These are phyloP conservation scores for Babyrousa celebensis DNA, from an alignment of 2,797 vertebrate species.

Conservation along the genomic window DNA sequence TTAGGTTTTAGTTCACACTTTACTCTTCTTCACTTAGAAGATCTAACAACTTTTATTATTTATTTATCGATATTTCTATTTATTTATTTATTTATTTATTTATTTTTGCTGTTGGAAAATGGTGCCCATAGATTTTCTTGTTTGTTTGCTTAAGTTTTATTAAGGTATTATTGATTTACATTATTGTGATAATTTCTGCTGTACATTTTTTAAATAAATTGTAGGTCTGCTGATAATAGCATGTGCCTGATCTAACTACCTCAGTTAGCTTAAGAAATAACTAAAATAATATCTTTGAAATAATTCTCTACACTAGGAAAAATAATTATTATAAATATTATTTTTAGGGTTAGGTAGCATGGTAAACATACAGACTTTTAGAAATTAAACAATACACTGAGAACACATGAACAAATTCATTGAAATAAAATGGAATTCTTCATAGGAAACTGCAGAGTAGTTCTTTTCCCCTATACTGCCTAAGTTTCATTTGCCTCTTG, in stretches of 20 bases:
- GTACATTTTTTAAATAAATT: not conserved
- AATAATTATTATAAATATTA: not conserved
- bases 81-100: too few relatives aligned
- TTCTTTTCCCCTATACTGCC: not conserved
- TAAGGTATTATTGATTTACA: too few relatives aligned
- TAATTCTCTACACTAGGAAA: not conserved
- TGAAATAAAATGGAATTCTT: conserved; percentile 41
- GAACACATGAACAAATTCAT: not conserved
- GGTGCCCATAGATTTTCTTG: too few relatives aligned
- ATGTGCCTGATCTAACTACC: not conserved
- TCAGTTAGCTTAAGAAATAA: not conserved
- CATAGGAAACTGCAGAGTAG: not conserved
- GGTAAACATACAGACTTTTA: not conserved
- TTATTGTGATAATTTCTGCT: too few relatives aligned
- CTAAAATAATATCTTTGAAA: not conserved
- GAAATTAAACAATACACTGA: not conserved
- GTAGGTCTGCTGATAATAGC: not conserved
- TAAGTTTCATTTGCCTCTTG: conserved; percentile 1
- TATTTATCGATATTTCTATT: too few relatives aligned
- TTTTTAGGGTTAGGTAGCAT: not conserved
- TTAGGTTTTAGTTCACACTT: not conserved
- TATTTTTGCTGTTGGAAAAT: too few relatives aligned
- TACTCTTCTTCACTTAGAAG: not conserved
- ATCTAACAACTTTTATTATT: too few relatives aligned
- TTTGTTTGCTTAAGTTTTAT: too few relatives aligned